Evolutionary conservation across 2,113 vertebrate species (phyloP).

Genomic region (Apaloderma vittatum): DNA sequence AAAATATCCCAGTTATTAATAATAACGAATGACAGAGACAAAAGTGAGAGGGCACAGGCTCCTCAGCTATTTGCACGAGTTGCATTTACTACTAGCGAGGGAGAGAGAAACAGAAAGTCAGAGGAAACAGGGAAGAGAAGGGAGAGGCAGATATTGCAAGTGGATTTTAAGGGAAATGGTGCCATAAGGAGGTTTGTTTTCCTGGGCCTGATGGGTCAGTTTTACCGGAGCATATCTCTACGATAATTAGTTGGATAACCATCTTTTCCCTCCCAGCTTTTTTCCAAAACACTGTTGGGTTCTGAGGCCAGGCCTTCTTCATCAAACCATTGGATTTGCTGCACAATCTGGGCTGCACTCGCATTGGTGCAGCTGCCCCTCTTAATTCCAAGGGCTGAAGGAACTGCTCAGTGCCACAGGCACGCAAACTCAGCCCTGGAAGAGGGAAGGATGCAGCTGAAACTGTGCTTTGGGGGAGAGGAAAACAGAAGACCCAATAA

Average conservation of each 20-base stretch:
- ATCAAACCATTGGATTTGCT: background rate
- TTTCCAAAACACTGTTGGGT: background rate
- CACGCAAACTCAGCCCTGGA: background rate
- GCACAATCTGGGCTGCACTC: background rate
- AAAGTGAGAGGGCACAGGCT: slow-evolving; percentile 15
- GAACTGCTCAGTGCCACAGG: background rate
- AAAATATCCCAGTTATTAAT: slow-evolving; percentile 59
- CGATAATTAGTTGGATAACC: background rate
- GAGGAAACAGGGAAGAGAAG: background rate
- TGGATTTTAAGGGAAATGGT: background rate
- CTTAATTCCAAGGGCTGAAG: background rate
- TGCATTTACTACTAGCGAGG: background rate
- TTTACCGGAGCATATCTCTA: background rate
- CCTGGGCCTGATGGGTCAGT: background rate
- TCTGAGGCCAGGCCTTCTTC: background rate
- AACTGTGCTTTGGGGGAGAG: background rate
- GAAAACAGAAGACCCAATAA: background rate
- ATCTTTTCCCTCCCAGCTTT: background rate
- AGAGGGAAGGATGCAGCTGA: background rate
- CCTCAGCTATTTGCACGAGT: slow-evolving; percentile 33
- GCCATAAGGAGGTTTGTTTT: background rate
- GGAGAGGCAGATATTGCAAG: background rate
- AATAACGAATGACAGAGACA: slow-evolving; percentile 37
- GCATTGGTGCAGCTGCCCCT: background rate
- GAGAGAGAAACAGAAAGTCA: background rate